phyloP scores from a whole-genome alignment of 2,113 vertebrate genomes.

The Anoplopoma fimbria region DNA sequence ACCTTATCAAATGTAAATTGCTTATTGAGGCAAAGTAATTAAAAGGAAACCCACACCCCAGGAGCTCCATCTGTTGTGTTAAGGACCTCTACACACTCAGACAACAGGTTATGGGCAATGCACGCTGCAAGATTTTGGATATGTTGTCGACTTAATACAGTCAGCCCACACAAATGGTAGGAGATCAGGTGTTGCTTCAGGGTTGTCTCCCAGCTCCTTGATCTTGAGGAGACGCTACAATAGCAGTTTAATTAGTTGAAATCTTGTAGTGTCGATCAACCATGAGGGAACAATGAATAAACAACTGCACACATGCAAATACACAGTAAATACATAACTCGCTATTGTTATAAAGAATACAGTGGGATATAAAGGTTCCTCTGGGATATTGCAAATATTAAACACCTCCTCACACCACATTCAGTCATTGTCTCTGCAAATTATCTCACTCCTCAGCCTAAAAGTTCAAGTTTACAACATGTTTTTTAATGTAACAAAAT shows the following conservation, averaged over 20 bases:
- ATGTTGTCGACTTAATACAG: slow-evolving; percentile 35
- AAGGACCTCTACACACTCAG: slow-evolving; percentile 34
- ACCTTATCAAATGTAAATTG: slow-evolving; percentile 68
- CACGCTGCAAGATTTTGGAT: slow-evolving; percentile 34
- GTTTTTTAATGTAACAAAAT: too few species aligned
- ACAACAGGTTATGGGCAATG: slow-evolving; percentile 10
- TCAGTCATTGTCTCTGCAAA: neutral
- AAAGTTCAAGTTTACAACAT: too few species aligned
- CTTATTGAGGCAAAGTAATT: slow-evolving; percentile 73
- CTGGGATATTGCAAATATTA: neutral
- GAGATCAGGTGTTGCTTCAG: slow-evolving; percentile 14
- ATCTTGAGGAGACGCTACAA: slow-evolving; percentile 22
- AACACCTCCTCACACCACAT: neutral
- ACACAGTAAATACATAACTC: neutral
- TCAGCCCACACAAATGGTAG: neutral
- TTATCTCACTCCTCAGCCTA: neutral
- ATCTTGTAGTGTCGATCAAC: slow-evolving; percentile 23
- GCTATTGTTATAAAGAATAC: neutral
- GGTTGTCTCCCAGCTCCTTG: slow-evolving; percentile 14
- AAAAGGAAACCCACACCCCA: slow-evolving; percentile 61
- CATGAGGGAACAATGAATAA: slow-evolving; percentile 28
- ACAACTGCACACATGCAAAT: neutral
- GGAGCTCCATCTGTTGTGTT: slow-evolving; percentile 52
- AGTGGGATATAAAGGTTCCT: neutral
- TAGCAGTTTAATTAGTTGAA: slow-evolving; percentile 41